Evolutionary conservation across 2,888 invertebrate genomes (phyloP).

Genomic region (Trissolcus brochymenae): DNA sequence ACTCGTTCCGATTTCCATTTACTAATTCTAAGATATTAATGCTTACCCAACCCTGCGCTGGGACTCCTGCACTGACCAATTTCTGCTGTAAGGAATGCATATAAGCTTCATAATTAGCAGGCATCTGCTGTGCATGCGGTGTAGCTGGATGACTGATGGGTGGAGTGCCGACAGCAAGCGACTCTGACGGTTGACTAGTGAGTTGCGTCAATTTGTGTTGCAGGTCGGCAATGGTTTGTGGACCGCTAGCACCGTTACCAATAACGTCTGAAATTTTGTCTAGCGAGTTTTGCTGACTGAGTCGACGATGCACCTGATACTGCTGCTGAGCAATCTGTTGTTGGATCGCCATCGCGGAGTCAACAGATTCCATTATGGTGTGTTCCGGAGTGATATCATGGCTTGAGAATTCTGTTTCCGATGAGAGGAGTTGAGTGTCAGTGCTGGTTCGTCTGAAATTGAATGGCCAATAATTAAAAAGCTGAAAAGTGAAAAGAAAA

Average conservation of each 20-base stretch:
- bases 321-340: conserved; percentile 64
- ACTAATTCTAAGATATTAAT: not conserved
- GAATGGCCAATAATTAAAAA: not conserved
- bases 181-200: conserved; percentile 77
- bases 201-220: conserved; percentile 80
- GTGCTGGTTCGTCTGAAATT: conserved; percentile 68
- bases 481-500: not conserved
- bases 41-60: conserved; percentile 64
- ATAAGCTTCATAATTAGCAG: conserved; percentile 80
- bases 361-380: conserved; percentile 69
- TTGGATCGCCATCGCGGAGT: conserved; percentile 63
- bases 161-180: conserved; percentile 72
- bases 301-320: conserved; percentile 64
- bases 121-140: conserved; percentile 80
- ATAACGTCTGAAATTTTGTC: conserved; percentile 67
- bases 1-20: too few species aligned
- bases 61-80: conserved; percentile 77
- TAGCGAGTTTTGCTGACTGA: conserved; percentile 74
- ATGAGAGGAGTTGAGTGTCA: conserved; percentile 69
- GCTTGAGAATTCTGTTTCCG: conserved; percentile 72
- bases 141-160: conserved; percentile 81
- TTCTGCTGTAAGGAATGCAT: conserved; percentile 85
- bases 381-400: conserved; percentile 74
- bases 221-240: conserved; percentile 78
- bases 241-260: conserved; percentile 63